A percentile compares a stretch with the other conserved stretches of the same genome.
phyloP scores from a whole-genome alignment of 2,888 invertebrate species.

The Hirtodrosophila trivittata region DNA sequence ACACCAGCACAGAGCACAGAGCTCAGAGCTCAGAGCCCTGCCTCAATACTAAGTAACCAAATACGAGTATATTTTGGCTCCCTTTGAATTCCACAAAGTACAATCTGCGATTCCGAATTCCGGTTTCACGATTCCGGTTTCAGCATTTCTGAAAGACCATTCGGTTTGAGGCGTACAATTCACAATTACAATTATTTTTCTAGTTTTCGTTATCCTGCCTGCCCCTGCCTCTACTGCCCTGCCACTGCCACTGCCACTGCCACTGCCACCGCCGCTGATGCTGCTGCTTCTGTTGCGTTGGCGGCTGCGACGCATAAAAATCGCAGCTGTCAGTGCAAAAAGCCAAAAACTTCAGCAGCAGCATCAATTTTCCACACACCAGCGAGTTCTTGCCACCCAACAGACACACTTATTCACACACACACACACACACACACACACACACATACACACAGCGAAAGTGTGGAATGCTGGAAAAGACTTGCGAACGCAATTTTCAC shows the following conservation, averaged over 20 bases:
- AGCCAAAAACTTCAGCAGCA: slow-evolving; percentile 76
- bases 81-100: no score
- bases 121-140: not conserved
- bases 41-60: no score
- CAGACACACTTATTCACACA: slow-evolving; percentile 28
- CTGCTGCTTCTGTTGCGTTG: slow-evolving; percentile 4
- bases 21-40: no score
- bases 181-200: slow-evolving; percentile 73
- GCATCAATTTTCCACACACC: slow-evolving; percentile 74
- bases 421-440: slow-evolving; percentile 32
- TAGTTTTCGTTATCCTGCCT: slow-evolving; percentile 42
- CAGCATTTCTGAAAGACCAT: slow-evolving; percentile 2
- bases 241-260: no score
- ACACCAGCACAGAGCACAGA: not conserved
- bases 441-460: slow-evolving; percentile 4
- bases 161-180: slow-evolving; percentile 34
- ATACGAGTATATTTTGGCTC: no score
- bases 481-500: slow-evolving; percentile 71
- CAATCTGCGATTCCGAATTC: no score
- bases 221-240: no score
- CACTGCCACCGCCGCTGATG: no score
- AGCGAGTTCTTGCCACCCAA: slow-evolving; percentile 49
- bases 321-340: slow-evolving; percentile 77
- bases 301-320: slow-evolving; percentile 66
- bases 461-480: slow-evolving; percentile 27